phyloP scores from a whole-genome alignment of 1,140 invertebrate species.

The Megalopta genalis region DNA sequence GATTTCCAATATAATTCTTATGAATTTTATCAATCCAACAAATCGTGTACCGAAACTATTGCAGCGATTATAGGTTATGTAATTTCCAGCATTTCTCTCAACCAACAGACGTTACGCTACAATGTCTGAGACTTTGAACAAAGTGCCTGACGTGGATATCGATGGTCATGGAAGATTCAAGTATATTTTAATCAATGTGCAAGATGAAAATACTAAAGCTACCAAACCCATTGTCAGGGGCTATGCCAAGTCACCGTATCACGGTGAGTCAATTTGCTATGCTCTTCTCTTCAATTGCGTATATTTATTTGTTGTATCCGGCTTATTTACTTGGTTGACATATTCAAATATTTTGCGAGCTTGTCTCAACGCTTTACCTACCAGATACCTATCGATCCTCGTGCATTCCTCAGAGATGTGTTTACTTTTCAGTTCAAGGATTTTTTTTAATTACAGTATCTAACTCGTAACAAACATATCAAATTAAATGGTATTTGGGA shows the following conservation, averaged over 20 bases:
- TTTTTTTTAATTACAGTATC: too few relatives aligned
- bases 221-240: constrained; percentile 88
- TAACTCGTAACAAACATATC: too few relatives aligned
- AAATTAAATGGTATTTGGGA: too few relatives aligned
- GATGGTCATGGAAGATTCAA: constrained; percentile 90
- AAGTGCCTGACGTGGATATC: constrained; percentile 89
- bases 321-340: neutral
- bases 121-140: constrained; percentile 76
- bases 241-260: constrained; percentile 85
- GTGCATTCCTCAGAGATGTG: too few relatives aligned
- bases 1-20: neutral
- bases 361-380: too few relatives aligned
- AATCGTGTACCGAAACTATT: neutral
- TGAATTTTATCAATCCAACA: too few relatives aligned
- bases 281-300: neutral
- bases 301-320: neutral
- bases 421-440: too few relatives aligned
- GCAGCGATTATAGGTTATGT: constrained; percentile 34
- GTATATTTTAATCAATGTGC: constrained; percentile 91
- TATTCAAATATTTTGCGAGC: neutral
- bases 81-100: constrained; percentile 5
- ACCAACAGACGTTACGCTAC: constrained; percentile 29
- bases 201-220: constrained; percentile 76
- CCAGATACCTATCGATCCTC: too few relatives aligned
- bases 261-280: constrained; percentile 81